Conservation (phyloP, 2,888 invertebrate genomes). For the Brachypterus glaber region DNA sequence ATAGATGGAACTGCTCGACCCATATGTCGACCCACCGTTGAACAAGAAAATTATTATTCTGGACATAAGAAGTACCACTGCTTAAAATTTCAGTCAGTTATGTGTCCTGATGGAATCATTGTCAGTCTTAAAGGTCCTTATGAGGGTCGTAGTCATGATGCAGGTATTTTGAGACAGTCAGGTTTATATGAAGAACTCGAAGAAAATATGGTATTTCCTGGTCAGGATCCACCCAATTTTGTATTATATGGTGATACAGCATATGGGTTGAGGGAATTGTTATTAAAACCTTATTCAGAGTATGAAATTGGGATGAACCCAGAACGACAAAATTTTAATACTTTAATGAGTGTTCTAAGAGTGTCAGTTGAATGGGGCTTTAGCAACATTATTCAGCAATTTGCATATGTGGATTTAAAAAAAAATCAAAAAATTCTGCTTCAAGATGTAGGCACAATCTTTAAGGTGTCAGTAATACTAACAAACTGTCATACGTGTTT, state of each 20-base stretch:
- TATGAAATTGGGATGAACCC: slow-evolving; percentile 10
- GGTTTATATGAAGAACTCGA: slow-evolving; percentile 16
- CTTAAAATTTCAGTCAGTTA: slow-evolving; percentile 18
- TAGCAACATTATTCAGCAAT: slow-evolving; percentile 18
- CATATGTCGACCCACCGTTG: slow-evolving; percentile 17
- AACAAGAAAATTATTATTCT: slow-evolving; percentile 17
- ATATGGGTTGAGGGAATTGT: slow-evolving; percentile 13
- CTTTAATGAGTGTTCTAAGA: slow-evolving; percentile 16
- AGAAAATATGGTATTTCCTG: slow-evolving; percentile 11
- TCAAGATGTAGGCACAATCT: slow-evolving; percentile 15
- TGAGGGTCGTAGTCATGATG: slow-evolving; percentile 19
- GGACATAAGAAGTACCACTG: slow-evolving; percentile 17
- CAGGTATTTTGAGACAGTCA: slow-evolving; percentile 16
- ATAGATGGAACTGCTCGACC: no score
- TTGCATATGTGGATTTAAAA: slow-evolving; percentile 18
- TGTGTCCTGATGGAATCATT: slow-evolving; percentile 20
- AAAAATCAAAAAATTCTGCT: slow-evolving; percentile 19
- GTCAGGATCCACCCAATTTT: slow-evolving; percentile 14
- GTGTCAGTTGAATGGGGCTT: slow-evolving; percentile 22
- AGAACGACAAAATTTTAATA: slow-evolving; percentile 15
- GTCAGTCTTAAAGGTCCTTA: slow-evolving; percentile 18
- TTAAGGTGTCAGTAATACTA: slow-evolving; percentile 15
- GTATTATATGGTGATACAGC: slow-evolving; percentile 17
- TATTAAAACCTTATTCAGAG: slow-evolving; percentile 12
- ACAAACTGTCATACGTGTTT: slow-evolving; percentile 18